Conservation (phyloP, 2,797 vertebrate genomes). For the Psittacula echo region DNA sequence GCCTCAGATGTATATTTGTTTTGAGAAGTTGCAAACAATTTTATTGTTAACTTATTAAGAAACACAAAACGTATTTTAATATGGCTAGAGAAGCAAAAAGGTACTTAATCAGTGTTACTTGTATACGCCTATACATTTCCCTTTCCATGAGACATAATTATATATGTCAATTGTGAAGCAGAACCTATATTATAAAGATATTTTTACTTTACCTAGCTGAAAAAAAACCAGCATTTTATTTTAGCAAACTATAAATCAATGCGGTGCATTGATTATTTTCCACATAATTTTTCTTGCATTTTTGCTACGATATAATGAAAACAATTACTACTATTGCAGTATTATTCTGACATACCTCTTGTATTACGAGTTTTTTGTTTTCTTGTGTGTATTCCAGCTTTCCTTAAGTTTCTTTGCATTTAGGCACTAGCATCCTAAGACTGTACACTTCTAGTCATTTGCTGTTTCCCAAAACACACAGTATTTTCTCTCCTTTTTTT, state of each 20-base stretch:
- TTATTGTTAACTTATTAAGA: constrained; percentile 80
- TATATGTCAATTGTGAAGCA: constrained; percentile 80
- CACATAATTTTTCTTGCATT: constrained; percentile 64
- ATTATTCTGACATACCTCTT: constrained; percentile 78
- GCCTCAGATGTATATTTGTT: constrained; percentile 74
- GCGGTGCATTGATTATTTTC: constrained; percentile 80
- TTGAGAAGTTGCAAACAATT: constrained; percentile 72
- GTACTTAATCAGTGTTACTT: constrained; percentile 77
- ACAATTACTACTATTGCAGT: constrained; percentile 73
- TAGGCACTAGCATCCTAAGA: constrained; percentile 35
- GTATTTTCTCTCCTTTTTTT: neutral
- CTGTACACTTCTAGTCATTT: constrained; percentile 25
- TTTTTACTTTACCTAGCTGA: constrained; percentile 79
- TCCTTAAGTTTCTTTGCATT: constrained; percentile 43
- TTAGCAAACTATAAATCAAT: constrained; percentile 79
- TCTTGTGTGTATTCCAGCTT: constrained; percentile 42
- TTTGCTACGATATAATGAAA: constrained; percentile 71
- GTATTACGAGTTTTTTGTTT: constrained; percentile 51
- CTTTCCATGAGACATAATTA: constrained; percentile 76
- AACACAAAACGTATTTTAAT: constrained; percentile 68
- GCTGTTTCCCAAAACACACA: neutral
- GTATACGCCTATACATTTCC: constrained; percentile 72
- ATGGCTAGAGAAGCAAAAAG: constrained; percentile 72
- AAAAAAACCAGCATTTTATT: constrained; percentile 80
- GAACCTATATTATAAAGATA: constrained; percentile 81